These are phyloP conservation scores for Acrocera orbiculus DNA, from an alignment of 2,888 invertebrate species.

Conservation along the genomic window DNA sequence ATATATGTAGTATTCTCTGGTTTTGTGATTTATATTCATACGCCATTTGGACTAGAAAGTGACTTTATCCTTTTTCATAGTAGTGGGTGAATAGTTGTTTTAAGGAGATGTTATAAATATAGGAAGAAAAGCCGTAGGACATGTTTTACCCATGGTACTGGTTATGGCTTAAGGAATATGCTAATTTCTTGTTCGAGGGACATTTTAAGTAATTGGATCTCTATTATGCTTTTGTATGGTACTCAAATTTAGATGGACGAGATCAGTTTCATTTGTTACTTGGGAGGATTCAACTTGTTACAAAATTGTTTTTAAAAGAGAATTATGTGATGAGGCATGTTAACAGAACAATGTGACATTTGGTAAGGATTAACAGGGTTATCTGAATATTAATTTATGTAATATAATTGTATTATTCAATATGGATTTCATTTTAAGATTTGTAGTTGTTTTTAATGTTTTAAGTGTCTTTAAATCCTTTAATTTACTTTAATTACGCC, in stretches of 20 bases:
- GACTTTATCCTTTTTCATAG: constrained; percentile 6
- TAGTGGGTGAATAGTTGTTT: not conserved
- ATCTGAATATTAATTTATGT: too few relatives aligned
- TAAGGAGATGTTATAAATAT: constrained; percentile 2
- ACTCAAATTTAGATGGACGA: constrained; percentile 4
- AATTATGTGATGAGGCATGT: too few relatives aligned
- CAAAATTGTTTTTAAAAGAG: too few relatives aligned
- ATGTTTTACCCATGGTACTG: constrained; percentile 10
- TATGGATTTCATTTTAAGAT: too few relatives aligned
- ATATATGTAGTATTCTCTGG: constrained; percentile 2
- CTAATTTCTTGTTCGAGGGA: constrained; percentile 26
- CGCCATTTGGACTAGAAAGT: constrained; percentile 7
- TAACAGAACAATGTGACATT: too few relatives aligned
- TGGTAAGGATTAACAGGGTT: too few relatives aligned
- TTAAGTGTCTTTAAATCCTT: too few relatives aligned
- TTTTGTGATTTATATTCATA: constrained; percentile 12
- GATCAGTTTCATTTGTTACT: constrained; percentile 8
- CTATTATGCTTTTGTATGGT: constrained; percentile 23
- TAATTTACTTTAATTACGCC: too few relatives aligned
- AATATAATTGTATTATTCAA: too few relatives aligned
- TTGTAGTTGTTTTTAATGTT: too few relatives aligned
- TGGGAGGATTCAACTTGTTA: too few relatives aligned
- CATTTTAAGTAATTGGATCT: constrained; percentile 33
- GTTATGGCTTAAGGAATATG: constrained; percentile 22
- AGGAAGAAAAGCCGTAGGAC: constrained; percentile 9